These are phyloP conservation scores for Danio albolineatus DNA, from an alignment of 2,797 vertebrate genomes.

Conservation along the genomic window DNA sequence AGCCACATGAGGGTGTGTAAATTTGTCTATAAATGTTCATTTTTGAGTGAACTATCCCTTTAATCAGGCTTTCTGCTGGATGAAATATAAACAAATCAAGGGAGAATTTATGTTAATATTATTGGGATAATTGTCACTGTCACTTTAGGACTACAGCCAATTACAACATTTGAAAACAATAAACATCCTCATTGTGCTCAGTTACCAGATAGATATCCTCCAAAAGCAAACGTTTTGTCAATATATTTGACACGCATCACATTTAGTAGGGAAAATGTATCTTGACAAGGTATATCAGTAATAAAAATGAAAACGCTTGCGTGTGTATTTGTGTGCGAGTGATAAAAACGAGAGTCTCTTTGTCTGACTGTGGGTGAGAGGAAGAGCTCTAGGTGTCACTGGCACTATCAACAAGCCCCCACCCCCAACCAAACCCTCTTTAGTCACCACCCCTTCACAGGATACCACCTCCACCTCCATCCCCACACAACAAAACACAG, in stretches of 20 bases:
- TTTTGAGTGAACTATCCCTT: too few relatives aligned
- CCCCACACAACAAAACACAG: background rate
- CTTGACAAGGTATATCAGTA: background rate
- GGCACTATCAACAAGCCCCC: constrained; percentile 20
- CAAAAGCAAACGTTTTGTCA: background rate
- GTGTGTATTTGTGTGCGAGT: background rate
- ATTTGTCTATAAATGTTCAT: too few relatives aligned
- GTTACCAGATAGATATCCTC: background rate
- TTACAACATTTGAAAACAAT: background rate
- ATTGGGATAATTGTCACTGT: too few relatives aligned
- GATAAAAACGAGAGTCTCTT: background rate
- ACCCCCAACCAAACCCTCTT: constrained; percentile 38
- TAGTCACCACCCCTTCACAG: constrained; percentile 21
- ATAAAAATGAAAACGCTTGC: background rate
- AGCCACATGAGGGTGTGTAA: too few relatives aligned
- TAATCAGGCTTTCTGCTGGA: background rate
- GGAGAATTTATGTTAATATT: background rate
- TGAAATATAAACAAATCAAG: background rate
- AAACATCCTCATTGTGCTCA: background rate
- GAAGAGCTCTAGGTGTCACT: constrained; percentile 18
- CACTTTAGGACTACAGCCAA: background rate
- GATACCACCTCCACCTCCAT: background rate
- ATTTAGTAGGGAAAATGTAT: background rate
- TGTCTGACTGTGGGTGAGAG: constrained; percentile 19
- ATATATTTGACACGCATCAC: background rate